Evolutionary conservation across 2,113 vertebrate species (phyloP).

Genomic region (Amphiprion ocellaris): DNA sequence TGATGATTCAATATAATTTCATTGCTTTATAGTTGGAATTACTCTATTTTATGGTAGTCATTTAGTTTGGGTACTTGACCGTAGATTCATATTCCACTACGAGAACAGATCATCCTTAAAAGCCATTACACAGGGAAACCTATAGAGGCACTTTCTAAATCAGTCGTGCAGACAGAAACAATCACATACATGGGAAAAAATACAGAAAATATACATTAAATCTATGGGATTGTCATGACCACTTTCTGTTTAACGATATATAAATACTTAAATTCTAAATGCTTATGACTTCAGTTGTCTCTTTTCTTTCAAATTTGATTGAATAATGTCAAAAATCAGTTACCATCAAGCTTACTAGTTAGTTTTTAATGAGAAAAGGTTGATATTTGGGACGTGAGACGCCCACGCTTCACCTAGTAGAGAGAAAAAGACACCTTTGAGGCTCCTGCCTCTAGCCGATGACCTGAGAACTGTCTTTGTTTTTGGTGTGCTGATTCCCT

Average conservation of each 20-base stretch:
- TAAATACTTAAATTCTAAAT: too few relatives aligned
- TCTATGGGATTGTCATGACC: too few relatives aligned
- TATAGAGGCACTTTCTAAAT: background rate
- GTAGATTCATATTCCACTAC: background rate
- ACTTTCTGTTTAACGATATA: background rate
- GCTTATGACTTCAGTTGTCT: background rate
- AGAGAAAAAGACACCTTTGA: constrained; percentile 11
- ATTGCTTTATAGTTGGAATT: background rate
- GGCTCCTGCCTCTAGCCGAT: constrained; percentile 3
- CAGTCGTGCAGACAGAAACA: background rate
- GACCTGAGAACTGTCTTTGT: constrained; percentile 42
- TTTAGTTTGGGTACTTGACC: background rate
- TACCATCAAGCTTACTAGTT: background rate
- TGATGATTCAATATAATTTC: too few relatives aligned
- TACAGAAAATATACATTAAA: background rate
- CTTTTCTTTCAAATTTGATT: background rate
- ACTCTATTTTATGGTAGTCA: background rate
- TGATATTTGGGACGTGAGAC: background rate
- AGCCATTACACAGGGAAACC: background rate
- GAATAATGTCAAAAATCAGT: background rate
- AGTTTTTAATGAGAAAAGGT: background rate
- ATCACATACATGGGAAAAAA: background rate
- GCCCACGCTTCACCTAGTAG: background rate
- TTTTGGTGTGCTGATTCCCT: constrained; percentile 26
- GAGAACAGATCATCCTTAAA: background rate